phyloP scores from a whole-genome alignment of 2,888 invertebrate genomes.

The Sympetrum striolatum region DNA sequence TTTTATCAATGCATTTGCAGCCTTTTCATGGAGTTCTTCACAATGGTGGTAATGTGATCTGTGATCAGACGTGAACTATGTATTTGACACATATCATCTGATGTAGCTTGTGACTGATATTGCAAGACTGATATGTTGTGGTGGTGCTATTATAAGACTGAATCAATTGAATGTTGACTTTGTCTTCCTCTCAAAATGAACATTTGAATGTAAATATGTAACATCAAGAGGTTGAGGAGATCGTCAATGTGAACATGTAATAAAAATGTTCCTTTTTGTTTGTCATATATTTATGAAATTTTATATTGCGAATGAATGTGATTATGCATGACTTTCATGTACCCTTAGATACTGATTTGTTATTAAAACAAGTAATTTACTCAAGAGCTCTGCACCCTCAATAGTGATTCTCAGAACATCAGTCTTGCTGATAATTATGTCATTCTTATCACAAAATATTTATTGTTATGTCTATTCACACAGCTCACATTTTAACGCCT shows the following conservation, averaged over 20 bases:
- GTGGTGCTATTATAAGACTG: constrained; percentile 38
- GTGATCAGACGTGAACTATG: neutral
- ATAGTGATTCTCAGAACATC: too few relatives aligned
- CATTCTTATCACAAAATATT: too few relatives aligned
- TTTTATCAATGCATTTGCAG: neutral
- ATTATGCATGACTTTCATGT: neutral
- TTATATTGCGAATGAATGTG: neutral
- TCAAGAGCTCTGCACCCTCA: too few relatives aligned
- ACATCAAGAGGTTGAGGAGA: neutral
- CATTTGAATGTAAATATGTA: constrained; percentile 10
- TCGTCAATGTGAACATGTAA: neutral
- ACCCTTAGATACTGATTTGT: too few relatives aligned
- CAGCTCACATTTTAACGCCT: too few relatives aligned
- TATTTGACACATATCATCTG: constrained; percentile 24
- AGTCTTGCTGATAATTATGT: too few relatives aligned
- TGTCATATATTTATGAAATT: neutral
- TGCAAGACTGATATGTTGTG: constrained; percentile 30
- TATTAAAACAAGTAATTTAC: too few relatives aligned
- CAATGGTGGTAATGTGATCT: constrained; percentile 16
- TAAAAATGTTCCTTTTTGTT: neutral
- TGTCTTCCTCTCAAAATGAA: neutral
- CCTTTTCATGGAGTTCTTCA: neutral
- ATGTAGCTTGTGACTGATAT: constrained; percentile 20
- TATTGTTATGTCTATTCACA: too few relatives aligned
- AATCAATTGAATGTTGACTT: constrained; percentile 26